Conservation (phyloP, 1,140 invertebrate genomes). For the Maconellicoccus hirsutus region DNA sequence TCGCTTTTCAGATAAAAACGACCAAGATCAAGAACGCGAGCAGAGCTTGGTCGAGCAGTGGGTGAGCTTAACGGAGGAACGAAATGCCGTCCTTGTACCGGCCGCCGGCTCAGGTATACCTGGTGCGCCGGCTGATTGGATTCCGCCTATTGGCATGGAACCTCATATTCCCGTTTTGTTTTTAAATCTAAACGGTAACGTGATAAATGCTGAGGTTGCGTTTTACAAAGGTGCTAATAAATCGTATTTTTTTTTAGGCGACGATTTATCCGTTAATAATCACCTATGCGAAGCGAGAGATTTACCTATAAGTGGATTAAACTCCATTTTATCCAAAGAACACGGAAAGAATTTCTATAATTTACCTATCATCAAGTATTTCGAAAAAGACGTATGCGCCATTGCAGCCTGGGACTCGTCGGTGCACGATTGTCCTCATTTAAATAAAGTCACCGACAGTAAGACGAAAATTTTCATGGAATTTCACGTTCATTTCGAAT, state of each 20-base stretch:
- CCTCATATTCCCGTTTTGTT: conserved; percentile 95
- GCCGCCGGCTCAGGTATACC: conserved; percentile 89
- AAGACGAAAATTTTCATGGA: no score
- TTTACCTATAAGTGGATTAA: conserved; percentile 67
- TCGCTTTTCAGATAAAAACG: conserved; percentile 61
- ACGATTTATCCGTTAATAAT: conserved; percentile 61
- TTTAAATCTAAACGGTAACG: conserved; percentile 86
- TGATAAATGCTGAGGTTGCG: no score
- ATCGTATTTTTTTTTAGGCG: conserved; percentile 45
- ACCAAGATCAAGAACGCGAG: conserved; percentile 84
- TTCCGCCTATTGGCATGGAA: conserved; percentile 82
- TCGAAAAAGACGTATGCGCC: conserved; percentile 80
- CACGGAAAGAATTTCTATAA: conserved; percentile 81
- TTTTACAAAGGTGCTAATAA: no score
- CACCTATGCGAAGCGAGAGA: conserved; percentile 48
- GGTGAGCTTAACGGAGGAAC: conserved; percentile 89
- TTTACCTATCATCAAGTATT: conserved; percentile 70
- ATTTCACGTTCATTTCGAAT: neutral
- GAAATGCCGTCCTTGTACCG: conserved; percentile 92
- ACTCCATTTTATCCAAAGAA: conserved; percentile 89
- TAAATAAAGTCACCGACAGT: conserved; percentile 76
- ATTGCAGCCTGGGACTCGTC: conserved; percentile 93
- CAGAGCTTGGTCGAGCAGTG: conserved; percentile 93
- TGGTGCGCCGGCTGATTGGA: conserved; percentile 90
- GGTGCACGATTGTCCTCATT: conserved; percentile 78